Evolutionary conservation across 2,888 invertebrate genomes (phyloP).

Genomic region (Homarus gammarus): DNA sequence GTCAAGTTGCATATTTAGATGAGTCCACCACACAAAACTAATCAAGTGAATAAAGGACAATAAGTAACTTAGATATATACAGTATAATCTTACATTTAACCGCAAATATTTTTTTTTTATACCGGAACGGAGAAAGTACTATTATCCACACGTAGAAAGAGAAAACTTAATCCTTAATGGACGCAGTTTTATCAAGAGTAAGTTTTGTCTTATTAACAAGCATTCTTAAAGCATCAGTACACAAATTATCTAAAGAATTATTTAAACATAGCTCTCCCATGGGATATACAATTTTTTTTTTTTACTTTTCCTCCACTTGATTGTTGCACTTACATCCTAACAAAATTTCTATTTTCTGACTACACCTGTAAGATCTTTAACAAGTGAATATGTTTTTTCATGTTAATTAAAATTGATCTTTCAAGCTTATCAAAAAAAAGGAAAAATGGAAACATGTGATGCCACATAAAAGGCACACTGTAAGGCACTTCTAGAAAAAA

Average conservation of each 20-base stretch:
- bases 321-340: background rate
- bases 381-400: conserved; percentile 38
- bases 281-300: conserved; percentile 13
- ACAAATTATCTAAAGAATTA: conserved; percentile 7
- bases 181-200: conserved; percentile 7
- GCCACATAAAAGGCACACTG: conserved; percentile 60
- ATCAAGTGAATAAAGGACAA: background rate
- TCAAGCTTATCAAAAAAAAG: conserved; percentile 13
- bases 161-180: conserved; percentile 28
- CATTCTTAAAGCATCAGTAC: background rate
- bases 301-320: conserved; percentile 9
- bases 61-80: conserved; percentile 1
- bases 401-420: conserved; percentile 21
- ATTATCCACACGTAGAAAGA: background rate
- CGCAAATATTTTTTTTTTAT: background rate
- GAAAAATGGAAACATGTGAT: conserved; percentile 57
- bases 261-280: conserved; percentile 42
- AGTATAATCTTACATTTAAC: background rate
- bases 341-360: conserved; percentile 3
- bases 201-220: conserved; percentile 23
- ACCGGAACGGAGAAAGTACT: background rate
- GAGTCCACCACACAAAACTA: background rate
- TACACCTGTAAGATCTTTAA: conserved; percentile 16
- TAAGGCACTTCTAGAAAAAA: conserved; percentile 67
- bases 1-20: background rate